These are phyloP conservation scores for Pseudomyrmex gracilis DNA, from an alignment of 1,140 invertebrate species.

Conservation along the genomic window DNA sequence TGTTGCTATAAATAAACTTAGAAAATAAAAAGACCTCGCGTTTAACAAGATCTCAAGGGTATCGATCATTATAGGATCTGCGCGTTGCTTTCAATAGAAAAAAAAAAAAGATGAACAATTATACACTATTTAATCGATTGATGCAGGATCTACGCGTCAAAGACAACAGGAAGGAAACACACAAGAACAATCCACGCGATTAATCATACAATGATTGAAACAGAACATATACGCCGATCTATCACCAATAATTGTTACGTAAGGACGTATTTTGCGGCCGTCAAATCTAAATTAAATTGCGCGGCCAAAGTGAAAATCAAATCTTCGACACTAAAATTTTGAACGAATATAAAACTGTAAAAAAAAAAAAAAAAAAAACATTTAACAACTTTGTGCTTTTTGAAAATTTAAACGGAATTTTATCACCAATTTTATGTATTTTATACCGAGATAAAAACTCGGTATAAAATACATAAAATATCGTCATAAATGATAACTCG, in stretches of 20 bases:
- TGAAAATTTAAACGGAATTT: neutral
- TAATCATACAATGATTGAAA: neutral
- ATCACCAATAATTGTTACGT: neutral
- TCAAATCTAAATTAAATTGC: no score
- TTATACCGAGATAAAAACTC: neutral
- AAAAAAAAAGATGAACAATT: neutral
- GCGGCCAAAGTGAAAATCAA: no score
- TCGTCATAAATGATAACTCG: neutral
- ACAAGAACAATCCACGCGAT: no score
- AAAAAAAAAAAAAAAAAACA: no score
- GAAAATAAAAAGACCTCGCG: conserved; percentile 11
- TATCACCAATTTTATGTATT: no score
- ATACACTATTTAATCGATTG: neutral
- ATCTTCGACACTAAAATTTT: no score
- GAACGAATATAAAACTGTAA: no score
- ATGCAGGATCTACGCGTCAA: neutral
- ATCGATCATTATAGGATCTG: neutral
- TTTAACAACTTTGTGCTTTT: neutral
- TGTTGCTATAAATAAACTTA: conserved; percentile 1
- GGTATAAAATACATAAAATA: neutral
- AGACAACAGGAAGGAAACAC: neutral
- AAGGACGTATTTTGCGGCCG: neutral
- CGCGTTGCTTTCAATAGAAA: neutral
- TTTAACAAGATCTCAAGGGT: conserved; percentile 32
- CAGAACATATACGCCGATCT: neutral